Conservation (phyloP, 2,113 vertebrate genomes). For the Dermatemys mawii region DNA sequence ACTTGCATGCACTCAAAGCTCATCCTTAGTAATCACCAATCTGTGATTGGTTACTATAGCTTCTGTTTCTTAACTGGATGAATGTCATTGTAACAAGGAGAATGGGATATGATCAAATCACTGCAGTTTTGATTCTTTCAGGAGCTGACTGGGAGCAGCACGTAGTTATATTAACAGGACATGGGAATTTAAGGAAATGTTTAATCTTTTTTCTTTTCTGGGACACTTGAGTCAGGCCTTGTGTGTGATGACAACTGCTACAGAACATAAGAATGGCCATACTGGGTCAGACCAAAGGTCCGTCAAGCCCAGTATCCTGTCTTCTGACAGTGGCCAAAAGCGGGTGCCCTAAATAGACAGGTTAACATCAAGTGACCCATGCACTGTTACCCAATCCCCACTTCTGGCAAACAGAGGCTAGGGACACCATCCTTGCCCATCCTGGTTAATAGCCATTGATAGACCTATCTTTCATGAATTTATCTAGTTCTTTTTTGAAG, state of each 20-base stretch:
- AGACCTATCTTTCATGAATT: too few relatives aligned
- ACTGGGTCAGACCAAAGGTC: too few relatives aligned
- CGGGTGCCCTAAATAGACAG: too few relatives aligned
- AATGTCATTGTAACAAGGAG: neutral
- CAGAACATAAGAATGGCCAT: neutral
- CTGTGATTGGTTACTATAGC: slow-evolving; percentile 23
- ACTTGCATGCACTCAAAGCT: slow-evolving; percentile 33
- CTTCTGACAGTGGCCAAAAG: too few relatives aligned
- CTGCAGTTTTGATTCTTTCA: neutral
- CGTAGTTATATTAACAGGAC: neutral
- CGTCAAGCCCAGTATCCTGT: too few relatives aligned
- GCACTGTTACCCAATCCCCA: too few relatives aligned
- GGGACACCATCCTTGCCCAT: too few relatives aligned
- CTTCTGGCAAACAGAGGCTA: too few relatives aligned
- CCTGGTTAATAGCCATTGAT: too few relatives aligned
- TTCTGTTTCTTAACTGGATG: neutral
- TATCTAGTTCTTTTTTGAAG: too few relatives aligned
- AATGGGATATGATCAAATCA: neutral
- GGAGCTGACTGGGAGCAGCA: too few relatives aligned
- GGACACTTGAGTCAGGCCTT: neutral
- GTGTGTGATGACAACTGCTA: neutral
- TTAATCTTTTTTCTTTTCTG: neutral
- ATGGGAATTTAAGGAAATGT: neutral
- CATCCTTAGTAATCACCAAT: slow-evolving; percentile 37
- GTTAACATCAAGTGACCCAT: too few relatives aligned